A percentile compares a stretch with the other conserved stretches of the same genome.
These are phyloP conservation scores for Anodontia alba DNA, from an alignment of 2,888 invertebrate species.

Conservation along the genomic window DNA sequence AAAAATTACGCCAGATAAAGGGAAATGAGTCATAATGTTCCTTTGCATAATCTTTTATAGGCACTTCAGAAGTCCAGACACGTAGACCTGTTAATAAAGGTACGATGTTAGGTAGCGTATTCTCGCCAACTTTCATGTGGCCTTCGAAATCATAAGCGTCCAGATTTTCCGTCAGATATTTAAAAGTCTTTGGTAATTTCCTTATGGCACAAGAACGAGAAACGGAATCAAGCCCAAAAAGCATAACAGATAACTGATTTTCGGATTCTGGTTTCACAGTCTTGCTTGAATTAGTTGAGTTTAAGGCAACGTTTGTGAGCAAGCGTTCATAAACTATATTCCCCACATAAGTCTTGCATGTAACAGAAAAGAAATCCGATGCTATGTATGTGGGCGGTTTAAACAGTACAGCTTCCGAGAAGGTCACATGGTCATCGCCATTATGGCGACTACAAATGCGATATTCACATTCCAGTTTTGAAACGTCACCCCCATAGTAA, in stretches of 20 bases:
- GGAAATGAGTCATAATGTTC: constrained; percentile 55
- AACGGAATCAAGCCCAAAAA: constrained; percentile 65
- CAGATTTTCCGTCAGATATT: constrained; percentile 52
- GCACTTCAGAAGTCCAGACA: constrained; percentile 37
- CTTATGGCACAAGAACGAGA: constrained; percentile 60
- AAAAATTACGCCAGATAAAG: constrained; percentile 61
- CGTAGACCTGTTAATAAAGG: constrained; percentile 59
- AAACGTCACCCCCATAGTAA: constrained; percentile 2
- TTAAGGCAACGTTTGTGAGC: constrained; percentile 31
- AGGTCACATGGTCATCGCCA: constrained; percentile 52
- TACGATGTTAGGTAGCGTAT: constrained; percentile 61
- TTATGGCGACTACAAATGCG: constrained; percentile 32
- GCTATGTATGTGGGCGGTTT: constrained; percentile 39
- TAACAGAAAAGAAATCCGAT: constrained; percentile 54
- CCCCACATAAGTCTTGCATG: constrained; percentile 27
- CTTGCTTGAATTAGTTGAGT: background rate
- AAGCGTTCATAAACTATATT: constrained; percentile 35
- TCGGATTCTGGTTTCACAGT: constrained; percentile 33
- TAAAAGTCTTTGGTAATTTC: constrained; percentile 61
- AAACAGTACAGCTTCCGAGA: constrained; percentile 37
- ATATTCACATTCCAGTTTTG: constrained; percentile 38
- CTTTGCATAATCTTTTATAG: constrained; percentile 37
- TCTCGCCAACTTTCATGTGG: constrained; percentile 65
- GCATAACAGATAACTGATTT: constrained; percentile 48
- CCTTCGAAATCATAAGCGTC: constrained; percentile 58